Base-by-base conservation (phyloP, 2,113 vertebrate genomes). In the Carassius gibelio region DNA sequence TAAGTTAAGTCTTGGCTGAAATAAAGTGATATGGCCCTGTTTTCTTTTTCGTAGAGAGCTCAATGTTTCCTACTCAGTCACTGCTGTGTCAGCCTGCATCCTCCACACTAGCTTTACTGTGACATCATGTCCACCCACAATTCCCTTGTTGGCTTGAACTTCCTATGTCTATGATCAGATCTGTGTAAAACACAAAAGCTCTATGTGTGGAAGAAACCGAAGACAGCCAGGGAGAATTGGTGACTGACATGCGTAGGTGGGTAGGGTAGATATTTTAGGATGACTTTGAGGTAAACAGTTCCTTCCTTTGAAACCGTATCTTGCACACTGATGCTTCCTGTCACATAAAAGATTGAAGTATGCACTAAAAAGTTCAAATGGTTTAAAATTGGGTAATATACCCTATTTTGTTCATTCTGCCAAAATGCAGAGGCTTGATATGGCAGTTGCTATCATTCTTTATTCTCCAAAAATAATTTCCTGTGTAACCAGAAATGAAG, bases 221-320 rank as follows among this genome's bases (percentile, higher is more conserved):
- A 84, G 83, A 84, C 69, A 84, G 42, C 83, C 75, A 69, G 6
- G 17, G 75, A 78, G 75, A 66, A 68, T 78, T 78, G 62, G 26
- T 76, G 82, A 84, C 23, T 78, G 83, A 84, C 75, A 84, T 68
- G 74, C 50, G 83, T 78, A 55, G 75, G 62, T 66, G 79, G 79
- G 42, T 52, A 48, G 26, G 23, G 80, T 82, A 82, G 75, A 85
- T 78, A 68, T 79, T 55, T 75, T 79, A 42, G 75, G 84, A 23
- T 62, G 34, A 62, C 36, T 74, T 6, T 11, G 61, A 87, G 36
- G 36, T n/a, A 78, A 76, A 69, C 42, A 86, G 42, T 57, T 66
- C 69, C 81, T 69, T 48, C 23, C 76, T 59, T 59, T 77, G 62
- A 80, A 59, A 79, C 62, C 2, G 6, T 78, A 57, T 68, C 42